Evolutionary conservation across 2,113 vertebrate genomes (phyloP).

Genomic region (Anhinga anhinga): DNA sequence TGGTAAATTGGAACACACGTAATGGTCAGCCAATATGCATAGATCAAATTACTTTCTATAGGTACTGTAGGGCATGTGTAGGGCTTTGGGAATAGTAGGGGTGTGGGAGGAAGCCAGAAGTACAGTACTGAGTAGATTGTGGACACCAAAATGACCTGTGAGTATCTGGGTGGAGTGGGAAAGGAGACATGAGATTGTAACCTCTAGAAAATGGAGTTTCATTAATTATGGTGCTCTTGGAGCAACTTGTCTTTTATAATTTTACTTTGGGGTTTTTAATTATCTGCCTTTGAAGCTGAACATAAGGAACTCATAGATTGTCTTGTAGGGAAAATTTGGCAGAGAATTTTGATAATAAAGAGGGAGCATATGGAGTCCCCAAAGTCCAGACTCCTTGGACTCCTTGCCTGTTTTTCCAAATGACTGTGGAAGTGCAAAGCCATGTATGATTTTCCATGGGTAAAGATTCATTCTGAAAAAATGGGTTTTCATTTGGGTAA

Average conservation of each 20-base stretch:
- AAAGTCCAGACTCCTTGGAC: neutral
- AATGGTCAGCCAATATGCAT: neutral
- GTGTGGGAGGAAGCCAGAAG: neutral
- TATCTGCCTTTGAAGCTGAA: neutral
- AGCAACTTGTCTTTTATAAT: neutral
- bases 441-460: neutral
- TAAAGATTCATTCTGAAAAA: neutral
- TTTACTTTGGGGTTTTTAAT: neutral
- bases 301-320: neutral
- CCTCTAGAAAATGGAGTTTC: neutral
- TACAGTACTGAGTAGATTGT: neutral
- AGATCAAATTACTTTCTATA: neutral
- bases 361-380: neutral
- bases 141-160: neutral
- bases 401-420: neutral
- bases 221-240: neutral
- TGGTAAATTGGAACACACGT: accelerated
- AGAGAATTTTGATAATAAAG: neutral
- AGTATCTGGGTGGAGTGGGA: neutral
- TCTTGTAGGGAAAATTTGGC: neutral
- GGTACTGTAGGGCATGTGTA: neutral
- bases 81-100: neutral
- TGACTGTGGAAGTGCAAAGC: neutral
- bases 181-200: neutral
- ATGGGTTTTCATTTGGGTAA: neutral